Conservation (phyloP, 2,888 invertebrate genomes). For the Augochlorella aurata region DNA sequence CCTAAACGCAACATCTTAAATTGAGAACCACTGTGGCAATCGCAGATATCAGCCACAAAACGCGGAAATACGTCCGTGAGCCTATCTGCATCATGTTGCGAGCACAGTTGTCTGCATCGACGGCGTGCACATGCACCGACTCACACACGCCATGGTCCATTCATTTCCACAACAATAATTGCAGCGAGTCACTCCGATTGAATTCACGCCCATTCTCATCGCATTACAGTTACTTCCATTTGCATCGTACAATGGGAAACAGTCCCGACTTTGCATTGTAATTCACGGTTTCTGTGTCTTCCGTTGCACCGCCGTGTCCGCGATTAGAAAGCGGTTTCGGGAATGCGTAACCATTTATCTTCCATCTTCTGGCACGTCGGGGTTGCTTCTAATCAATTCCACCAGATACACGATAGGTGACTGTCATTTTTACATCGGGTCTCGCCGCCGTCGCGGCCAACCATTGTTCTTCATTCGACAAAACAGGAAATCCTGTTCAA, state of each 20-base stretch:
- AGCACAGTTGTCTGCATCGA: conserved; percentile 22
- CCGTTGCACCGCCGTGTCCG: background rate
- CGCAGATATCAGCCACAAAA: conserved; percentile 59
- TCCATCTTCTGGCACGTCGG: background rate
- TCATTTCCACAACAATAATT: conserved; percentile 47
- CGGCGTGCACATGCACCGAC: conserved; percentile 13
- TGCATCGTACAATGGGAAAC: conserved; percentile 20
- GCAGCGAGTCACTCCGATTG: conserved; percentile 35
- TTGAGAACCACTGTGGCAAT: conserved; percentile 51
- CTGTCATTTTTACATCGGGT: background rate
- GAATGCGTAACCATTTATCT: conserved; percentile 4
- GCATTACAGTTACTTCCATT: conserved; percentile 45
- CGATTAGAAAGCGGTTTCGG: conserved; percentile 26
- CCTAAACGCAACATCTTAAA: background rate
- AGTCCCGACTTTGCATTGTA: conserved; percentile 20
- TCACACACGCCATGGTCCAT: conserved; percentile 44
- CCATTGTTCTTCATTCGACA: background rate
- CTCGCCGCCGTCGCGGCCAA: background rate
- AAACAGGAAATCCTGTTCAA: conserved; percentile 9
- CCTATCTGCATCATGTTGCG: conserved; percentile 37
- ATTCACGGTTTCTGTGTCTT: background rate
- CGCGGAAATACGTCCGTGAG: conserved; percentile 63
- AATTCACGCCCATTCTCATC: conserved; percentile 46
- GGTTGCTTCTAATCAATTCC: conserved; percentile 21
- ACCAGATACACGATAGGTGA: background rate